Evolutionary conservation across 2,797 vertebrate genomes (phyloP).

Genomic region (Catamblyrhynchus diadema): DNA sequence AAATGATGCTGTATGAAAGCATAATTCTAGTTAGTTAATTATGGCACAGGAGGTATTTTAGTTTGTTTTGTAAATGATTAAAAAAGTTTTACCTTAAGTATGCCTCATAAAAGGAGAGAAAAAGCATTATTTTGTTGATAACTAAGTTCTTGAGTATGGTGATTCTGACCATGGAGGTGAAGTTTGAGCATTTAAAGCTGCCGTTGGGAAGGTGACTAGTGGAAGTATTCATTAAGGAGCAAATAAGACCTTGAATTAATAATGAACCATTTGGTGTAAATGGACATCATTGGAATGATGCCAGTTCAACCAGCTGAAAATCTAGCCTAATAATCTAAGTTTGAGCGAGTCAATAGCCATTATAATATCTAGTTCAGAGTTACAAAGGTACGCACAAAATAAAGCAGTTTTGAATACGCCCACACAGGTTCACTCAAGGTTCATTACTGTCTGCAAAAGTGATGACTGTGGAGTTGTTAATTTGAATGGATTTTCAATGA

Average conservation of each 20-base stretch:
- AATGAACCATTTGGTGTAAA: constrained; percentile 55
- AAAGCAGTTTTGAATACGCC: neutral
- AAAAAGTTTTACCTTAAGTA: constrained; percentile 14
- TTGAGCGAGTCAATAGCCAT: constrained; percentile 46
- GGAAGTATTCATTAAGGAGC: constrained; percentile 48
- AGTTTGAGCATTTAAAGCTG: neutral
- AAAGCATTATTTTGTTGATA: neutral
- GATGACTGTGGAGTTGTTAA: constrained; percentile 15
- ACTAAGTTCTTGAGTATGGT: neutral
- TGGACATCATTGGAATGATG: constrained; percentile 12
- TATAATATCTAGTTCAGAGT: constrained; percentile 32
- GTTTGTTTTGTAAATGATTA: constrained; percentile 42
- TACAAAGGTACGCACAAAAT: constrained; percentile 6
- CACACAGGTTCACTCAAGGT: constrained; percentile 33
- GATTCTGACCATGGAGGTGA: neutral
- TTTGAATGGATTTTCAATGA: constrained; percentile 20
- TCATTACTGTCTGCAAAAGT: constrained; percentile 25
- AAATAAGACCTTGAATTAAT: constrained; percentile 65
- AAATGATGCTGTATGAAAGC: constrained; percentile 18
- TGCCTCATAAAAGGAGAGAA: neutral
- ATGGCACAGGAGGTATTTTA: neutral
- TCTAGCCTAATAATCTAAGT: constrained; percentile 49
- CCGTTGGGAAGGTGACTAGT: constrained; percentile 21
- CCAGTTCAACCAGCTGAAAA: constrained; percentile 55
- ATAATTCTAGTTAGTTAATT: constrained; percentile 47